Base-by-base conservation (phyloP, 1,140 invertebrate species). In the Liolophura sinensis region DNA sequence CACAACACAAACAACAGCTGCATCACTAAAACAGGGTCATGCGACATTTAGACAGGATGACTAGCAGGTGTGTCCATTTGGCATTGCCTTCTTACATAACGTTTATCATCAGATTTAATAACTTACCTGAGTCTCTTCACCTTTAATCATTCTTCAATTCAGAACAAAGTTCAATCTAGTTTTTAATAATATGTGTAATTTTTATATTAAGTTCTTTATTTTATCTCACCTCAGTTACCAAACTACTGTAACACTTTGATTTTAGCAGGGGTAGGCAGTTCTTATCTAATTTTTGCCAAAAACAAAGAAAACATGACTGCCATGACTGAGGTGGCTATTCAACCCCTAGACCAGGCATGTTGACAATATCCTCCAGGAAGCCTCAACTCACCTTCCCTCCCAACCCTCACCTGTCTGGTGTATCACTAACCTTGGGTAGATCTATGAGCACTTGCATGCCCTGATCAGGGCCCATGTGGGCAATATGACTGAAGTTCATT, bases 401-500 rank as follows among this genome's bases (percentile, higher is more conserved):
- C 51, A 54, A 3, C n/a, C 51, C n/a, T 7, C 49, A 14, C 14
- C 49, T n/a, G n/a, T n/a, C 24, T n/a, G 51, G 12, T 12, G 24
- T 12, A 54, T 20, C 3, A 56, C 60, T 24, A 70, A 77, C 92
- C 55, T 93, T 94, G 68, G 95, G 94, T 75, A 98, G 86, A 86
- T 97, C 95, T 61, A 97, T 88, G 56, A 98, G 88, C 64, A 94
- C 88, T 85, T 98, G 95, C 78, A 96, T 92, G 40, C 78, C 77
- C 65, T 81, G 74, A 65, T 95, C 96, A 64, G 97, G 97, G 56
- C 97, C 97, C 94, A 99, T 97, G 84, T 99, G 97, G 74, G 93
- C 95, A 68, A 99, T 93, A 86, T 99, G 97, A 78, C 96, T 96
- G 85, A 99, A 99, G 86, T 99, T 98, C 16, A 94, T 96, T 18